Evolutionary conservation across 2,888 invertebrate genomes (phyloP), one percentile per base, ranked within the genome.

Genomic region (Malachius bipustulatus): DNA sequence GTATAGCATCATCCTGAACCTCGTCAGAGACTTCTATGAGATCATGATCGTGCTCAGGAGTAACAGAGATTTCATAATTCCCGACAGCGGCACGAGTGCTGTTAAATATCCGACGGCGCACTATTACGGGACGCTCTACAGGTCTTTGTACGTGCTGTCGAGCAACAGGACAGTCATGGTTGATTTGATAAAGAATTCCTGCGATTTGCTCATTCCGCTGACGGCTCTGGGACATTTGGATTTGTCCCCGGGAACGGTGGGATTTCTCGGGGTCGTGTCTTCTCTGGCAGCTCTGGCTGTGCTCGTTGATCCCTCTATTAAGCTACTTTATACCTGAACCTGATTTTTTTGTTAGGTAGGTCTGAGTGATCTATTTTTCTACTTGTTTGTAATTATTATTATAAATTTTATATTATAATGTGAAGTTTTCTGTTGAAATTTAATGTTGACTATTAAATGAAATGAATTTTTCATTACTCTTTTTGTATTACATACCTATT

Each of bases 201-300:
- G 87, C 64, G 91, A 93, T 61, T 60, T 91, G 36, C 82, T 88
- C 49, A 82, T 93, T 54, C 91, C 91, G 0, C 62, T 91, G 41
- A 77, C 82, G 37, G 77, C 82, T 4, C 63, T 91, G 45, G 88
- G 87, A 1, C 77, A 82, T 54, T 71, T 80, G 0, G 80, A 77
- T 47, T 59, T 89, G 6, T 81, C 80, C 40, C 82, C 89, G 0
- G 79, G 82, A 39, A 69, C 75, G 13, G 70, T 89, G 36, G 91
- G 91, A 1, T 48, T 79, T 4, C 60, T 88, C 11, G 91, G 91
- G 3, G 71, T 81, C 0, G 55, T 88, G 34, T 90, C 90, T 2
- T 90, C 91, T 0, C 40, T 79, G 26, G 79, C 85, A 37, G 89
- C 85, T 9, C 63, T 91, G 29, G 63, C 83, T 30, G 77, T 82